Percentiles rank a stretch among this genome's conserved stretches.
phyloP scores from a whole-genome alignment of 2,797 vertebrate genomes.

The Heteromormyrus szaboi region DNA sequence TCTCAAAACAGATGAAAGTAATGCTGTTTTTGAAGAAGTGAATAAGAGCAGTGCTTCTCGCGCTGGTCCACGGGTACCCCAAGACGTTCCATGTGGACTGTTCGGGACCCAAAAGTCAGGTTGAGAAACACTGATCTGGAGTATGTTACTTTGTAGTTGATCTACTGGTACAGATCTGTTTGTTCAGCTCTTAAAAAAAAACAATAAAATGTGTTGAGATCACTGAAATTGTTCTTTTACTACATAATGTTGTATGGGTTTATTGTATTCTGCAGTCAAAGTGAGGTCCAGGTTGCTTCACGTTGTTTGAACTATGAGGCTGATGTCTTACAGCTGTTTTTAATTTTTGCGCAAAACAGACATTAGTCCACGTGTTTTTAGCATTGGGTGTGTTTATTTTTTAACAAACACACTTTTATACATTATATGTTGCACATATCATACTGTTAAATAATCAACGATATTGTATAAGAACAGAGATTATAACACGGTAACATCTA shows the following conservation, averaged over 20 bases:
- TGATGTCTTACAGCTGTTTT: background rate
- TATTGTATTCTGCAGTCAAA: background rate
- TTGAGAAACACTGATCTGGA: background rate
- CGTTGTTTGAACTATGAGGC: background rate
- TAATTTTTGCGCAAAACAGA: background rate
- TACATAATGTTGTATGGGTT: background rate
- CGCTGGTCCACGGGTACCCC: background rate
- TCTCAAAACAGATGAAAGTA: background rate
- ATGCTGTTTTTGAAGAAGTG: background rate
- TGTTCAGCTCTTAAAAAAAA: background rate
- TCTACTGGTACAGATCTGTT: background rate
- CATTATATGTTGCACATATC: background rate
- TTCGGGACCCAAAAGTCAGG: background rate
- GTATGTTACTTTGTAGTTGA: background rate
- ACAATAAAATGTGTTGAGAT: background rate
- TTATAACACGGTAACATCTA: background rate
- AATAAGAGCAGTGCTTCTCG: background rate
- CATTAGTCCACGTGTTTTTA: background rate
- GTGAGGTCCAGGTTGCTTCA: background rate
- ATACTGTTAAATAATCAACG: background rate
- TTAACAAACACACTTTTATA: background rate
- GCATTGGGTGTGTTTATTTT: background rate
- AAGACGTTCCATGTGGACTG: background rate
- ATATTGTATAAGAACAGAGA: background rate
- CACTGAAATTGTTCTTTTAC: background rate